phyloP scores from a whole-genome alignment of 2,113 vertebrate species.

The Arothron firmamentum region DNA sequence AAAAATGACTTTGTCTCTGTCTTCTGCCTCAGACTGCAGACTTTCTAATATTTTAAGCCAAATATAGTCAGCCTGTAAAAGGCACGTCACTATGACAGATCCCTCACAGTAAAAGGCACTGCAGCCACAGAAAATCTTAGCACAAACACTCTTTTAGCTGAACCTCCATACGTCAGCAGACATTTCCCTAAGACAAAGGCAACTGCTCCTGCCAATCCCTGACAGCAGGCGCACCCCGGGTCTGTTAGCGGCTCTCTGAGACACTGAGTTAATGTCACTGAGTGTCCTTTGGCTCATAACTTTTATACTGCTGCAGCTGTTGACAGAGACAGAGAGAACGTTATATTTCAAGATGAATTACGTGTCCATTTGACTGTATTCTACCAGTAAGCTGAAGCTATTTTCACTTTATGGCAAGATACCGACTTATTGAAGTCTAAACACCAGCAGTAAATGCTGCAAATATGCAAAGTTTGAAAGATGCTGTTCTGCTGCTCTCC shows the following conservation, averaged over 20 bases:
- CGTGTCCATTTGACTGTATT: constrained; percentile 26
- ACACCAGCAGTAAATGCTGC: constrained; percentile 1
- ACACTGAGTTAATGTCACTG: constrained; percentile 36
- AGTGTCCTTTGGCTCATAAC: constrained; percentile 32
- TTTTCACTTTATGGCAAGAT: constrained; percentile 12
- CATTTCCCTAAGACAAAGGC: constrained; percentile 50
- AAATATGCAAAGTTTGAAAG: constrained; percentile 19
- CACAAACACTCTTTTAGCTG: constrained; percentile 27
- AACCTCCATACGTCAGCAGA: constrained; percentile 30
- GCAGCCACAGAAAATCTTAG: constrained; percentile 37
- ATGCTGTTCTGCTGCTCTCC: constrained; percentile 1
- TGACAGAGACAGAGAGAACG: constrained; percentile 20
- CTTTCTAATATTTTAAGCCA: constrained; percentile 43
- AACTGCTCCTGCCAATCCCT: constrained; percentile 37
- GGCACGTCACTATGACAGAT: constrained; percentile 40
- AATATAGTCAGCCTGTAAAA: constrained; percentile 45
- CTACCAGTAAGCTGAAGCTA: constrained; percentile 12
- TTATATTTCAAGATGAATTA: constrained; percentile 27
- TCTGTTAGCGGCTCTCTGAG: constrained; percentile 8
- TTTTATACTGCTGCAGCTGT: constrained; percentile 19
- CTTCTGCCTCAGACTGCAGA: constrained; percentile 3
- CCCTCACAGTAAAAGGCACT: constrained; percentile 17
- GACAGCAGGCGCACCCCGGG: constrained; percentile 15
- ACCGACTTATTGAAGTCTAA: constrained; percentile 30
- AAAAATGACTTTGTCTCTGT: not conserved